Evolutionary conservation across 2,113 vertebrate genomes (phyloP).

Genomic region (Prolemur simus): DNA sequence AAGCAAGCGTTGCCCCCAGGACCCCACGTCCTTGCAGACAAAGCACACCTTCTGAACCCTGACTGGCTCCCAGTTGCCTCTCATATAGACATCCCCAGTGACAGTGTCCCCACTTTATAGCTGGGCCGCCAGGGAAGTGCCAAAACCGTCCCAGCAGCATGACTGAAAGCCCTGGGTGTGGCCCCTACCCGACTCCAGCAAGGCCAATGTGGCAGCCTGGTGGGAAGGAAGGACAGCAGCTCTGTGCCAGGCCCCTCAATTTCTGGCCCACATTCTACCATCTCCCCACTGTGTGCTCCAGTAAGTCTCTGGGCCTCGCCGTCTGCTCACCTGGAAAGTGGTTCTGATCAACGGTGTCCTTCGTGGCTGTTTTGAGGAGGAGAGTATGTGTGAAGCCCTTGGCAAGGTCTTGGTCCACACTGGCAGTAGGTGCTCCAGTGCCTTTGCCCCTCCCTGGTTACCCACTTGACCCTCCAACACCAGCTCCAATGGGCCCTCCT

Average conservation of each 20-base stretch:
- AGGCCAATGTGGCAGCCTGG: not conserved
- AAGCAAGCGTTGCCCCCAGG: not conserved
- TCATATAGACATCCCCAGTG: not conserved
- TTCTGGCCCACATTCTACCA: not conserved
- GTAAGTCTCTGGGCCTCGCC: not conserved
- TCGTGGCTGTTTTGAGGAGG: not conserved
- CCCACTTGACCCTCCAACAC: not conserved
- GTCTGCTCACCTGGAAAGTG: not conserved
- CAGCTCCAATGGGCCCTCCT: not conserved
- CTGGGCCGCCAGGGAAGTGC: not conserved
- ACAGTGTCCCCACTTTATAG: not conserved
- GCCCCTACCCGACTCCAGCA: not conserved
- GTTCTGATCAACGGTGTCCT: too few relatives aligned
- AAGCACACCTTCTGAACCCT: not conserved
- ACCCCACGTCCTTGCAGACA: not conserved
- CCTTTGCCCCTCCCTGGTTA: not conserved
- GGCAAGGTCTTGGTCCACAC: rapidly evolving
- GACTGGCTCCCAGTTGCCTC: not conserved
- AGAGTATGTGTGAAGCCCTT: not conserved
- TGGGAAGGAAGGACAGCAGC: not conserved
- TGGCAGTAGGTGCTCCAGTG: not conserved
- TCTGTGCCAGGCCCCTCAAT: too few relatives aligned
- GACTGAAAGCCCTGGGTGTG: not conserved
- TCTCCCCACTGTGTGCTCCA: not conserved
- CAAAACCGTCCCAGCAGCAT: too few relatives aligned